Evolutionary conservation across 1,140 invertebrate species (phyloP), one percentile per base, ranked within the genome.

Genomic region (Diachasma alloeum): DNA sequence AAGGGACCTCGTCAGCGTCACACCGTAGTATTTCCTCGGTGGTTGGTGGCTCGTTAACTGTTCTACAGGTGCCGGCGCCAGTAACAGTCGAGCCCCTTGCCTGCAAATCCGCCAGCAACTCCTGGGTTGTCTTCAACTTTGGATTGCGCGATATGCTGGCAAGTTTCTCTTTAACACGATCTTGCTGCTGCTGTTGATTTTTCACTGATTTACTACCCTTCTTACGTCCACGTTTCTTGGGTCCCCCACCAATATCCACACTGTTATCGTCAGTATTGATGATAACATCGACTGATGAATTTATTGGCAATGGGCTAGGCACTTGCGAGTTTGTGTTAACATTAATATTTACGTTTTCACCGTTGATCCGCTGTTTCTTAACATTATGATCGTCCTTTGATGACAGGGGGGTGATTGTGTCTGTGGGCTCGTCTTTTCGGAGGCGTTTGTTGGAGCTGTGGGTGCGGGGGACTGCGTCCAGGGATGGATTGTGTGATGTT

Each of bases 51-150:
- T 85, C 86, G 81, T 84, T 85, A 75, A 72, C 80, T 63, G 76
- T 72, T 59, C 53, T 72, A 73, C 37, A 36, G 6, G 72, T 82
- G 71, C 63, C 80, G 72, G 56, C 86, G 83, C 76, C 86, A 77
- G 77, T 80, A 31, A 82, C 15, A 15, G 74, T 88, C 79, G 91
- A 87, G 78, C 89, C 92, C 69, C 92, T 90, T 74, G 93, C 94
- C 85, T 95, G 93, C 75, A 96, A 89, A 83, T 95, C 93, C 46
- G 94, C 94, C 71, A 96, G 91, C 19, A 97, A 85, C 85, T 97
- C 94, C 81, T 95, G 94, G 24, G 95, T 96, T 0, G 95, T 97
- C 91, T 96, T 96, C 0, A 96, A 91, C 90, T 96, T 93, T 77
- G 93, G 92, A 81, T 91, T 93, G 44, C 93, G 90, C 22, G 91